These are phyloP conservation scores for Bungarus multicinctus DNA, from an alignment of 2,113 vertebrate species.

Conservation along the genomic window DNA sequence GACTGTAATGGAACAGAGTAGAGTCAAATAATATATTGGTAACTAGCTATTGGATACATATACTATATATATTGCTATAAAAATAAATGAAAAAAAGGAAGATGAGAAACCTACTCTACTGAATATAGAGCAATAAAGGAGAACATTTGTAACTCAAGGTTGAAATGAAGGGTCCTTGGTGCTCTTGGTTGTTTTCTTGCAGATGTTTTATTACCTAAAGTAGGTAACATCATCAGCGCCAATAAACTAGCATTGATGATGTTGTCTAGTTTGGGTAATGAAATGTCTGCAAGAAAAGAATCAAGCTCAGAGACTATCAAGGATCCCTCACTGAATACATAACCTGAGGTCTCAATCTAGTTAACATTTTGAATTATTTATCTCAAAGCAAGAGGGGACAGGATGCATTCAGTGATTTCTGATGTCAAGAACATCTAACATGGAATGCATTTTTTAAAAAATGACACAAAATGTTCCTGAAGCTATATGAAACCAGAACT, in stretches of 20 bases:
- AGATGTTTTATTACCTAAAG: no score
- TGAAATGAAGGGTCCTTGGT: no score
- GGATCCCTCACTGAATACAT: not conserved
- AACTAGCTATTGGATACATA: not conserved
- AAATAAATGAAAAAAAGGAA: not conserved
- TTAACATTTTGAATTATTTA: not conserved
- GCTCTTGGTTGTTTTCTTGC: no score
- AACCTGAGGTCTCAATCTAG: not conserved
- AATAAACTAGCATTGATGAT: no score
- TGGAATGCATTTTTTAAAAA: not conserved
- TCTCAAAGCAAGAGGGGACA: not conserved
- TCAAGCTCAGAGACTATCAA: no score
- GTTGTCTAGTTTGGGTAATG: no score
- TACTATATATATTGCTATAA: not conserved
- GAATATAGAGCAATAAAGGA: not conserved
- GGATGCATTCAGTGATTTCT: not conserved
- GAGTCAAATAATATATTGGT: not conserved
- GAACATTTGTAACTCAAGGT: no score
- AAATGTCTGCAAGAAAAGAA: no score
- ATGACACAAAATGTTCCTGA: not conserved
- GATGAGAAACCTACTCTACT: not conserved
- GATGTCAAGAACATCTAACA: not conserved
- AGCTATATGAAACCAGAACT: not conserved
- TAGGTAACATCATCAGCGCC: no score
- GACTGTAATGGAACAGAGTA: no score